A percentile compares a stretch with the other conserved stretches of the same genome.
These are phyloP conservation scores for Montipora capricornis DNA, from an alignment of 64 coral and sea anemone genomes.

Conservation along the genomic window DNA sequence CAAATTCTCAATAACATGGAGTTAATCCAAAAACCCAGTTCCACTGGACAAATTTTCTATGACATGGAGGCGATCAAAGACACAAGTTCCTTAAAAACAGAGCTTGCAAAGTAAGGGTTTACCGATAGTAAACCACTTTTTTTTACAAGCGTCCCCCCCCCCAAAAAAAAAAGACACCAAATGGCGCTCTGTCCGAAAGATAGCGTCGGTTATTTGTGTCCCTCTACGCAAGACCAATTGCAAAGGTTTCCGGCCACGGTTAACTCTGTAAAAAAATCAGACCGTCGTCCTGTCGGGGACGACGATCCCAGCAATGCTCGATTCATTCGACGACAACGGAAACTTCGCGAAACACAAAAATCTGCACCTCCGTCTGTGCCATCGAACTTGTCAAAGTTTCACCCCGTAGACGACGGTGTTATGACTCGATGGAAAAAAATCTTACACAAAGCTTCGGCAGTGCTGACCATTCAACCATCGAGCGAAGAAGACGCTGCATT, in stretches of 20 bases:
- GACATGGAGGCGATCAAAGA: too few species aligned
- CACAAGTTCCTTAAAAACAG: too few species aligned
- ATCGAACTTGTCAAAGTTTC: neutral
- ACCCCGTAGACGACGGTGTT: neutral
- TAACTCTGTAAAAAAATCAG: neutral
- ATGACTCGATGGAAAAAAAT: neutral
- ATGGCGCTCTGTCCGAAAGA: neutral
- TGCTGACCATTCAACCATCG: neutral
- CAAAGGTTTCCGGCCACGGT: neutral
- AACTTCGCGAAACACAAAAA: neutral
- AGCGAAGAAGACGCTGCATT: neutral
- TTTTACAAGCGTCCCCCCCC: neutral
- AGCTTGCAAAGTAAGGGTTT: too few species aligned
- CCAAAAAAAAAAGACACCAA: neutral
- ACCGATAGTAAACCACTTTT: too few species aligned
- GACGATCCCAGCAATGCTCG: neutral
- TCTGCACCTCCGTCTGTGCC: neutral
- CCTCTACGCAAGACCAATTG: neutral
- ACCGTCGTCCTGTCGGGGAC: neutral
- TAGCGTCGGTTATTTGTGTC: neutral
- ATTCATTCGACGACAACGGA: neutral
- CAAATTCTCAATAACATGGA: neutral
- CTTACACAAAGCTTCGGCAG: neutral
- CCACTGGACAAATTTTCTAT: neutral
- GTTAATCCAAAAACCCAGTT: neutral